phyloP scores from a whole-genome alignment of 2,113 vertebrate species.

The Nannospalax galili region DNA sequence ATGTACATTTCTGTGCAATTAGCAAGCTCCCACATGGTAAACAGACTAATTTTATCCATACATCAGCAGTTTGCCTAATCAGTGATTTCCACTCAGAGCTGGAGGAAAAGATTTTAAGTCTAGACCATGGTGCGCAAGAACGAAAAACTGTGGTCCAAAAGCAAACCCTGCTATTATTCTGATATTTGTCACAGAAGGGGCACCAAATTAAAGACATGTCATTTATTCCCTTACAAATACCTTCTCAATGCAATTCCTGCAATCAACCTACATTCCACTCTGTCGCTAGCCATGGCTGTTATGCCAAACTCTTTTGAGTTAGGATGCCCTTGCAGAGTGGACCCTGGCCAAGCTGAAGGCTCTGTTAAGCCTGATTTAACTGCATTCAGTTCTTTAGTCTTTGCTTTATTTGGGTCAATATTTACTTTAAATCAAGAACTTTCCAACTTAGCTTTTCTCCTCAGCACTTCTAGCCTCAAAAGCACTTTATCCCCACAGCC shows the following conservation, averaged over 20 bases:
- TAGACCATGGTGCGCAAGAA: constrained; percentile 30
- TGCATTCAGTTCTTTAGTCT: constrained; percentile 66
- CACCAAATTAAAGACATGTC: not conserved
- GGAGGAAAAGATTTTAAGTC: constrained; percentile 39
- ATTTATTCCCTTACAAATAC: constrained; percentile 42
- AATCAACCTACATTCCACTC: not conserved
- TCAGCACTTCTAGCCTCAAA: not conserved
- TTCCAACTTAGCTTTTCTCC: constrained; percentile 64
- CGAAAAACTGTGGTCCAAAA: not conserved
- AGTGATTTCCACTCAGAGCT: constrained; percentile 57
- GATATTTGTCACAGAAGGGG: constrained; percentile 8
- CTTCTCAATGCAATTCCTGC: not conserved
- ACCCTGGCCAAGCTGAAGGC: not conserved
- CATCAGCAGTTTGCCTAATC: constrained; percentile 73
- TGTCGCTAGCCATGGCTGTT: too few species aligned
- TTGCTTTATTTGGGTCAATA: constrained; percentile 73
- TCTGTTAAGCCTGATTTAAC: not conserved
- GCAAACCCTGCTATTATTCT: constrained; percentile 38
- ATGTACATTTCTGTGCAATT: constrained; percentile 61
- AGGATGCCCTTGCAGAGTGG: not conserved
- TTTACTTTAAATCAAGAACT: constrained; percentile 72
- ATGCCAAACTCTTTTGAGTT: not conserved
- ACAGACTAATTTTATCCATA: constrained; percentile 48
- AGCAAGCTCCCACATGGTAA: constrained; percentile 53
- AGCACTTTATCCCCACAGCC: not conserved